Evolutionary conservation across 2,797 vertebrate genomes (phyloP).

Genomic region (Syndactyla subalaris): DNA sequence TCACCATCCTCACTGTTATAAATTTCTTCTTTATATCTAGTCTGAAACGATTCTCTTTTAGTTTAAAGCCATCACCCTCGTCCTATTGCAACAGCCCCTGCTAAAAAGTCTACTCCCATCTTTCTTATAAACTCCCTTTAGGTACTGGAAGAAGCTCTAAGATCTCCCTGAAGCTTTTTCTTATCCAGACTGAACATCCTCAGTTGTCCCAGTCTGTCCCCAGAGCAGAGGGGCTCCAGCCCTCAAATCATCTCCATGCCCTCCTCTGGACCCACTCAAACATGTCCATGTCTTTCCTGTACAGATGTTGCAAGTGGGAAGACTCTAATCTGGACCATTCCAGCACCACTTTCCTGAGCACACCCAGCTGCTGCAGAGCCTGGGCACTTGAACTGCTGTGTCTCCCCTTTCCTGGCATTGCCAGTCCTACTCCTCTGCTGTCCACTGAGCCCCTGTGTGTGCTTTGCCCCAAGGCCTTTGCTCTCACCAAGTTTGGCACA

Average conservation of each 20-base stretch:
- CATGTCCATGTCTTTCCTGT: background rate
- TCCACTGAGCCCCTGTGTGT: background rate
- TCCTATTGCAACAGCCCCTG: too few species aligned
- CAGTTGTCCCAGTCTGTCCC: background rate
- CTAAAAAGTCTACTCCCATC: too few species aligned
- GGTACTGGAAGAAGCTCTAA: background rate
- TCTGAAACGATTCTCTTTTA: too few species aligned
- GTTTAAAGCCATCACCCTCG: too few species aligned
- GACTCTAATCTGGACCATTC: background rate
- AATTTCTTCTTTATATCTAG: background rate
- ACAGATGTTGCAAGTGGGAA: background rate
- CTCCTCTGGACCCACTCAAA: background rate
- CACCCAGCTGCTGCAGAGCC: background rate
- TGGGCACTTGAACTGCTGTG: accelerated
- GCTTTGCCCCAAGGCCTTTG: accelerated
- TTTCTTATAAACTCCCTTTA: background rate
- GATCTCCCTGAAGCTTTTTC: background rate
- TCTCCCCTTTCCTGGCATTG: background rate
- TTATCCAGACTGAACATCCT: accelerated
- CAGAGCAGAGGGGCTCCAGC: background rate
- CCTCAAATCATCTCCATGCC: accelerated
- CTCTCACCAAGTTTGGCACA: accelerated
- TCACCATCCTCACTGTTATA: background rate
- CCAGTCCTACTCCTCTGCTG: accelerated
- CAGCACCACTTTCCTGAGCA: background rate